Conservation (phyloP, 2,797 vertebrate genomes). For the Staurois parvus region DNA sequence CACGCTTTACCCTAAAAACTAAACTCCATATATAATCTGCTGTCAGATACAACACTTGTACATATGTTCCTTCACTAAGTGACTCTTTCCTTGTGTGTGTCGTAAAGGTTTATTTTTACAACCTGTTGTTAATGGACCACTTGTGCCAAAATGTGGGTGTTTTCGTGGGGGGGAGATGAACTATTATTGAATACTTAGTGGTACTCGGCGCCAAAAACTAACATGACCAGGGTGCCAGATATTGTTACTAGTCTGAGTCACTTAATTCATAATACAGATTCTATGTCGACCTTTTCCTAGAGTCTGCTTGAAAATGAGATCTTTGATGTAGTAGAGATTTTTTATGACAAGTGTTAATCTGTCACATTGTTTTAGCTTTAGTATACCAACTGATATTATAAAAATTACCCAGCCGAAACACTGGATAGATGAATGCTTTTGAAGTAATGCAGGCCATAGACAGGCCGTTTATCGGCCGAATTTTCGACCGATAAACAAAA, state of each 20-base stretch:
- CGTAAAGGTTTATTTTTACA: slow-evolving; percentile 24
- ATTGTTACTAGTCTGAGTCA: slow-evolving; percentile 21
- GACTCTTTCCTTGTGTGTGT: slow-evolving; percentile 4
- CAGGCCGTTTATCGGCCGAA: too few relatives aligned
- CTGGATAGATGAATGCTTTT: too few relatives aligned
- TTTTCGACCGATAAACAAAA: too few relatives aligned
- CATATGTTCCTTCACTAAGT: neutral
- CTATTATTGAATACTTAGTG: slow-evolving; percentile 7
- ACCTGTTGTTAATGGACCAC: slow-evolving; percentile 39
- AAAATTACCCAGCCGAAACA: too few relatives aligned
- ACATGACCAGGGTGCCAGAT: neutral
- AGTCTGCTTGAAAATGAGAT: too few relatives aligned
- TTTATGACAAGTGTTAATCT: too few relatives aligned
- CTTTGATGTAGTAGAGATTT: too few relatives aligned
- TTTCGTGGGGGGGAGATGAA: slow-evolving; percentile 6
- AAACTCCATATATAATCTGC: neutral
- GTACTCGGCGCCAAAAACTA: neutral
- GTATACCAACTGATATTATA: too few relatives aligned
- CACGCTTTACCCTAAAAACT: neutral
- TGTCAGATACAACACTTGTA: neutral
- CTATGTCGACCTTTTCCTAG: neutral
- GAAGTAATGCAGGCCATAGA: too few relatives aligned
- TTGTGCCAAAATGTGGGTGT: slow-evolving; percentile 42
- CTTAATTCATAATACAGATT: slow-evolving; percentile 7
- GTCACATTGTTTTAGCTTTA: too few relatives aligned